Base-by-base conservation (phyloP, 2,888 invertebrate species). In the Dynastes grantii region DNA sequence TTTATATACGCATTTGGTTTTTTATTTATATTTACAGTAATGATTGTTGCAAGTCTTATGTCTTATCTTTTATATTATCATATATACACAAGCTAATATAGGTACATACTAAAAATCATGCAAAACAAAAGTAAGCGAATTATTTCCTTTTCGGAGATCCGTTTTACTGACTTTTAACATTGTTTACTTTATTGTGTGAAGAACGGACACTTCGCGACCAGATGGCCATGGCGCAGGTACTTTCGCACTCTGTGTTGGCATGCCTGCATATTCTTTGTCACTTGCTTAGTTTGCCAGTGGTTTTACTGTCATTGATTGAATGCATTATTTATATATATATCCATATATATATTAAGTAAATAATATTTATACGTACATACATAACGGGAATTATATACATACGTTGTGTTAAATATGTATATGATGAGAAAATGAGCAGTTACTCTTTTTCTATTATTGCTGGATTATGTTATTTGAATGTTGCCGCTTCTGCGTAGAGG, bases 221-320 rank as follows among this genome's bases (percentile, higher is more conserved):
- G 82, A 81, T 84, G 83, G 84, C 85, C 83, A 85, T 83, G 85
- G 73, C 79, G 76, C 78, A 80, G 80, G 80, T 80, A 80, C 80
- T 78, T 78, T 81, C 88, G 88, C 88, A 89, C 88, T 89, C 86
- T 87, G 88, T 89, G 88, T 89, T 88, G 87, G 89, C 89, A 89
- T 89, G 89, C 87, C 87, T 88, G 88, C 88, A 89, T 88, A 86
- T 81, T 84, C 83, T 87, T 85, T 88, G 88, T 89, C 88, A 89
- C 88, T 88, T 86, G 88, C 88, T 88, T 88, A 88, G 88, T 88
- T 88, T 85, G 84, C 85, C 85, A 85, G 86, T 86, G 86, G 86
- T 87, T 85, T 83, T 81, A 82, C 78, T 82, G 82, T 82, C 83
- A 81, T 82, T 83, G 84, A 85, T 86, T 82, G 81, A 82, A 80